A percentile compares a stretch with the other conserved stretches of the same genome.
Evolutionary conservation across 92 coral and sea anemone genomes (phyloP).

Genomic region (Anthopleura xanthogrammica): DNA sequence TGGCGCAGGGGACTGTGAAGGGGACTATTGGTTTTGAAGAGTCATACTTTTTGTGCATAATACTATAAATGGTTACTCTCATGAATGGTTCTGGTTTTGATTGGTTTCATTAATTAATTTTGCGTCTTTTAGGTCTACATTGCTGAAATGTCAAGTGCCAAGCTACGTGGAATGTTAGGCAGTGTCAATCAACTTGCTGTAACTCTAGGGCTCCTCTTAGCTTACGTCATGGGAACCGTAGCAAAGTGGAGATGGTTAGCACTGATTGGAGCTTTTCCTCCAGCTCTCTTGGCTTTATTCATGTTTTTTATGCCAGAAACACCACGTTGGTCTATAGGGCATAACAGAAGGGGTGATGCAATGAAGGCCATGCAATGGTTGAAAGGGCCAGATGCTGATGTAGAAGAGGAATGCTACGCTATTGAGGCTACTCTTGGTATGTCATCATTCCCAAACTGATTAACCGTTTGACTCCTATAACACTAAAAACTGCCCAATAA

Average conservation of each 20-base stretch:
- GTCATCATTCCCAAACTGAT: neutral
- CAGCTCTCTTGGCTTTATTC: constrained; percentile 60
- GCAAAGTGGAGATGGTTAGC: constrained; percentile 87
- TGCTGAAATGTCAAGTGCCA: constrained; percentile 81
- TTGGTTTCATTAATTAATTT: neutral
- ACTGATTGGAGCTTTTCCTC: constrained; percentile 65
- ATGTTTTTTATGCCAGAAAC: constrained; percentile 91
- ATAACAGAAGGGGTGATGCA: constrained; percentile 69
- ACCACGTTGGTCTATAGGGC: constrained; percentile 82
- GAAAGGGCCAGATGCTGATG: constrained; percentile 60
- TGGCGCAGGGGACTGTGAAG: too few species aligned
- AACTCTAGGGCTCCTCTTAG: constrained; percentile 56
- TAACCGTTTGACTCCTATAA: too few species aligned
- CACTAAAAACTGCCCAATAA: too few species aligned
- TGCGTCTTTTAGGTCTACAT: constrained; percentile 70
- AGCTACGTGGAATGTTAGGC: constrained; percentile 78
- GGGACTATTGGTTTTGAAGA: too few species aligned
- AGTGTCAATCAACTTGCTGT: constrained; percentile 84
- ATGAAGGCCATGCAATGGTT: constrained; percentile 62
- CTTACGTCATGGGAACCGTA: constrained; percentile 57
- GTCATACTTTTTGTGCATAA: too few species aligned
- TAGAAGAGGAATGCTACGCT: constrained; percentile 69
- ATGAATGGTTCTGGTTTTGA: too few species aligned
- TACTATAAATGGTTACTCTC: too few species aligned
- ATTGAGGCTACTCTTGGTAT: constrained; percentile 77